These are phyloP conservation scores for Cyprinodon diabolis DNA, from an alignment of 2,797 vertebrate species.

Conservation along the genomic window DNA sequence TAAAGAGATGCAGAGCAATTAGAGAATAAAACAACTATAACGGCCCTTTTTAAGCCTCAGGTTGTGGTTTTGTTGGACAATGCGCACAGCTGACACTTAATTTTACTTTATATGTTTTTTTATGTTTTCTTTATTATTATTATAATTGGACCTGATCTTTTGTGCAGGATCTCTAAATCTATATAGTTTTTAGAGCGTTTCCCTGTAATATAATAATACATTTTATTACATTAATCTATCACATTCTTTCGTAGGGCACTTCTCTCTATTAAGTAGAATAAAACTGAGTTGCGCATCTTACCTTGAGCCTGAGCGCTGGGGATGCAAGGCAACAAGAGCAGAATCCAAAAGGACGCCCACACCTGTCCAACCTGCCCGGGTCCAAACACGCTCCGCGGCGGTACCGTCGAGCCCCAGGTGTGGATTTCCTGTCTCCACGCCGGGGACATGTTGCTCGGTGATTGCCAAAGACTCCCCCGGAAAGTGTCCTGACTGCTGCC, in stretches of 20 bases:
- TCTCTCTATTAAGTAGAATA: not conserved
- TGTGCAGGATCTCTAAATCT: not conserved
- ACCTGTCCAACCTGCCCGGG: slow-evolving; percentile 63
- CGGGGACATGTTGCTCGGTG: slow-evolving; percentile 81
- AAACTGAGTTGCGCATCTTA: slow-evolving; percentile 52
- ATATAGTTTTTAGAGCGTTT: slow-evolving; percentile 18
- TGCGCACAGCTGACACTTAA: slow-evolving; percentile 8
- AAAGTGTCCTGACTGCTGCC: slow-evolving; percentile 62
- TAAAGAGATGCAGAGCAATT: not conserved
- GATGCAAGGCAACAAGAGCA: slow-evolving; percentile 65
- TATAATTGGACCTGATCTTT: slow-evolving; percentile 13
- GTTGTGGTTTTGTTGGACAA: not conserved
- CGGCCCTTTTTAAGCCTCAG: not conserved
- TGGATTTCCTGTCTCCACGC: slow-evolving; percentile 65
- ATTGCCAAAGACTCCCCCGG: slow-evolving; percentile 58
- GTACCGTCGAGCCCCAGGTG: slow-evolving; percentile 55
- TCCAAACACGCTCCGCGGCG: slow-evolving; percentile 55
- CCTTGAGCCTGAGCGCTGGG: slow-evolving; percentile 76
- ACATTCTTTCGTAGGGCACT: not conserved
- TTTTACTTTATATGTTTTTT: not conserved
- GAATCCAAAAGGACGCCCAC: slow-evolving; percentile 77
- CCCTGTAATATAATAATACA: not conserved
- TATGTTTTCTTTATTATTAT: too few species aligned
- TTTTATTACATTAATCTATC: not conserved
- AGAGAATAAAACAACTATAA: not conserved